These are phyloP conservation scores for Myotis pilosus DNA, from an alignment of 2,797 vertebrate species.

Conservation along the genomic window DNA sequence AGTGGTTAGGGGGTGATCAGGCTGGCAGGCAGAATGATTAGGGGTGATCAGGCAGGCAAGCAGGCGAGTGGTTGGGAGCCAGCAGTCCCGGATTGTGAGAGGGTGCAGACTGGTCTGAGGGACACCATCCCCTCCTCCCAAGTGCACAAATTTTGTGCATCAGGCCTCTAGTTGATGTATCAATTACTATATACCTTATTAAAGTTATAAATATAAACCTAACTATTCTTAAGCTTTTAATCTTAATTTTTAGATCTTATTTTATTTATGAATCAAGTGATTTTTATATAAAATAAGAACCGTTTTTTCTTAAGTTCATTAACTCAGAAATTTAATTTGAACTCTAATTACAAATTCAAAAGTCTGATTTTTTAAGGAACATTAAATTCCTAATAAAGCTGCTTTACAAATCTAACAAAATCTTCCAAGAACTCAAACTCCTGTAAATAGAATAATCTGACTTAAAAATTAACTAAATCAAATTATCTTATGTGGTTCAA, in stretches of 20 bases:
- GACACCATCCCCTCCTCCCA: no score
- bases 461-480: slow-evolving; percentile 1
- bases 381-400: neutral
- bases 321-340: slow-evolving; percentile 6
- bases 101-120: no score
- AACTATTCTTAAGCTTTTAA: neutral
- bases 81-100: no score
- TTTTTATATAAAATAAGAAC: neutral
- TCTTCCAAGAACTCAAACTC: neutral
- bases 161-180: neutral
- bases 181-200: neutral
- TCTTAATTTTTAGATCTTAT: slow-evolving; percentile 7
- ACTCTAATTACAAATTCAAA: neutral
- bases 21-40: no score
- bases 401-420: neutral
- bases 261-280: neutral
- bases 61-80: no score
- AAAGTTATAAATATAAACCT: neutral
- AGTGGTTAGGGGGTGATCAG: no score
- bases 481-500: neutral
- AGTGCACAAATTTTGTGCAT: no score
- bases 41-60: no score
- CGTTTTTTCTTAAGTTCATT: slow-evolving; percentile 21
- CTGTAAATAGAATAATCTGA: neutral
- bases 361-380: neutral